Conservation (phyloP, 2,888 invertebrate genomes). For the Hedychridium roseum region DNA sequence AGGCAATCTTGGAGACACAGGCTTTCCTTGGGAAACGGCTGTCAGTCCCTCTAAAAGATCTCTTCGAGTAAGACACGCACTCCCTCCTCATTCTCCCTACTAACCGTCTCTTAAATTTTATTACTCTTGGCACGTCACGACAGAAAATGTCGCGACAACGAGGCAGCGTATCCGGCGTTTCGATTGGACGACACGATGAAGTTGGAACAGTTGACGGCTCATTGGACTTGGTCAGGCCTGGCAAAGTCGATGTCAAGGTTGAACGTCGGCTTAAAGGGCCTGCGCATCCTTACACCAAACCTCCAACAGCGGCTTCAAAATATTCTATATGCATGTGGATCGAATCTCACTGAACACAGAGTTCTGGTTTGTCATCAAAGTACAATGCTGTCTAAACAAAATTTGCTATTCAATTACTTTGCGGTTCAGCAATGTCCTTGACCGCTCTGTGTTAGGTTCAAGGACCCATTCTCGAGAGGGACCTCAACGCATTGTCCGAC, state of each 20-base stretch:
- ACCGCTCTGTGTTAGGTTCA: conserved; percentile 65
- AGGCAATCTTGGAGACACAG: conserved; percentile 70
- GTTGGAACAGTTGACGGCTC: conserved; percentile 73
- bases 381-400: not conserved
- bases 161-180: conserved; percentile 78
- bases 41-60: conserved; percentile 66
- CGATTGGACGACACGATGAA: conserved; percentile 76
- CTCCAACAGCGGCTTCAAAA: conserved; percentile 69
- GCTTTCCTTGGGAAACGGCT: conserved; percentile 62
- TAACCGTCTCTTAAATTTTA: not conserved
- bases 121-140: conserved; percentile 53
- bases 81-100: not conserved
- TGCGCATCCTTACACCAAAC: conserved; percentile 69
- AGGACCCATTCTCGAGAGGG: conserved; percentile 70
- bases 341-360: conserved; percentile 72
- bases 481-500: conserved; percentile 72
- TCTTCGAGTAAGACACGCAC: conserved; percentile 64
- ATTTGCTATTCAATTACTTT: not conserved
- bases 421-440: not conserved
- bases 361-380: conserved; percentile 58
- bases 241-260: conserved; percentile 61
- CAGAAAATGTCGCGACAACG: conserved; percentile 77
- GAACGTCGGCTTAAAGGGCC: conserved; percentile 66
- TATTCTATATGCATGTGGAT: conserved; percentile 68
- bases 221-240: conserved; percentile 70